Evolutionary conservation across 2,888 invertebrate genomes (phyloP).

Genomic region (Papilio elwesi): DNA sequence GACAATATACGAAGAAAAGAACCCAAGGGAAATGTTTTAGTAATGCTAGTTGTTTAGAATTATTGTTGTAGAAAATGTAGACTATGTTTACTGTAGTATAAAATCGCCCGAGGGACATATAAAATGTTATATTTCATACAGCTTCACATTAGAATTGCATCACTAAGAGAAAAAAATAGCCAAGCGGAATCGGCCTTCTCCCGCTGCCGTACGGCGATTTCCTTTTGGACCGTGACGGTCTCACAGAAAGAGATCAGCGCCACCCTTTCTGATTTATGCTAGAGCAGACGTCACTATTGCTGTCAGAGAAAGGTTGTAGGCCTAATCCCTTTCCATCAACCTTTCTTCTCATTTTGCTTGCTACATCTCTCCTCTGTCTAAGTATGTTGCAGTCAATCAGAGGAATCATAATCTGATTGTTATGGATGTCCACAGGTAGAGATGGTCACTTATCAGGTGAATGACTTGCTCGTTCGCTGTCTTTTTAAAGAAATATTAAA

Average conservation of each 20-base stretch:
- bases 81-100: background rate
- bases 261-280: background rate
- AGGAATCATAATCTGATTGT: too few relatives aligned
- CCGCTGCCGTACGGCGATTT: conserved; percentile 19
- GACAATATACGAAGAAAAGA: background rate
- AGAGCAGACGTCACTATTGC: background rate
- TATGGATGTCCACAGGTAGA: too few relatives aligned
- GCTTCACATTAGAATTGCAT: background rate
- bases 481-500: too few relatives aligned
- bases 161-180: background rate
- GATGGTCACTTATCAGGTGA: too few relatives aligned
- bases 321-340: too few relatives aligned
- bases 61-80: background rate
- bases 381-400: too few relatives aligned
- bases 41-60: conserved; percentile 1
- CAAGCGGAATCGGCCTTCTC: background rate
- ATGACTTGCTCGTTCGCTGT: too few relatives aligned
- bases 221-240: conserved; percentile 28
- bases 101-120: background rate
- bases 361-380: too few relatives aligned
- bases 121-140: background rate
- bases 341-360: too few relatives aligned
- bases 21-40: background rate
- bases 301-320: background rate
- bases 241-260: conserved; percentile 34